Percentiles rank a stretch among this genome's conserved stretches.
Evolutionary conservation across 1,140 invertebrate genomes (phyloP).

Genomic region (Oncopodura yosiiana): DNA sequence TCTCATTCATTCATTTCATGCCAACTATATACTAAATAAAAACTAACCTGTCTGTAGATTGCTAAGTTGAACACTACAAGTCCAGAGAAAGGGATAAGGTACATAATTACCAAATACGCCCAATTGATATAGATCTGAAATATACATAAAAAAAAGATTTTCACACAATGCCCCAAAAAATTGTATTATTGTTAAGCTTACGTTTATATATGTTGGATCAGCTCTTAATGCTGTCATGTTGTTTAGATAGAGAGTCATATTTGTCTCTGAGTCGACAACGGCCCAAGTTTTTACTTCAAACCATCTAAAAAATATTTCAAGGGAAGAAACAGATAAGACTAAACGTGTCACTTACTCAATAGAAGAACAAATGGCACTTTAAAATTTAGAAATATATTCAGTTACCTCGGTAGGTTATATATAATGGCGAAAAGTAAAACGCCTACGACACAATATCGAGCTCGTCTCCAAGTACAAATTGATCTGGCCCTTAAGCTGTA

Average conservation of each 20-base stretch:
- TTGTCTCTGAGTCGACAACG: not conserved
- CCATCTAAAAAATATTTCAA: too few species aligned
- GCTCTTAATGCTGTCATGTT: constrained; percentile 57
- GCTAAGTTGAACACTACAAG: constrained; percentile 77
- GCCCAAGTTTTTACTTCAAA: constrained; percentile 2
- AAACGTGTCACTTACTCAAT: too few species aligned
- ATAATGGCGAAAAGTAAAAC: constrained; percentile 70
- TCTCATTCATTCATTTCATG: not conserved
- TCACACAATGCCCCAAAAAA: constrained; percentile 46
- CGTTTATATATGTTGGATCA: constrained; percentile 61
- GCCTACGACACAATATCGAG: constrained; percentile 69
- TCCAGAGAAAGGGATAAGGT: constrained; percentile 74
- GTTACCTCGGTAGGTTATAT: constrained; percentile 73
- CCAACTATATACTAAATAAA: constrained; percentile 26
- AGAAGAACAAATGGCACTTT: too few species aligned
- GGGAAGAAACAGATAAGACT: too few species aligned
- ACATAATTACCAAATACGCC: constrained; percentile 85
- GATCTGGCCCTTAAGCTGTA: constrained; percentile 60
- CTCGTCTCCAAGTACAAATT: constrained; percentile 81
- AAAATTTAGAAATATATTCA: too few species aligned
- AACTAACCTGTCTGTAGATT: constrained; percentile 68
- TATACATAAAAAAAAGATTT: constrained; percentile 65
- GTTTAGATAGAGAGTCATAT: constrained; percentile 49
- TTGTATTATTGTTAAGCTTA: constrained; percentile 42
- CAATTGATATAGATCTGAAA: constrained; percentile 74